Base-by-base conservation (phyloP, 2,797 vertebrate genomes). In the Chrysocyon brachyurus region DNA sequence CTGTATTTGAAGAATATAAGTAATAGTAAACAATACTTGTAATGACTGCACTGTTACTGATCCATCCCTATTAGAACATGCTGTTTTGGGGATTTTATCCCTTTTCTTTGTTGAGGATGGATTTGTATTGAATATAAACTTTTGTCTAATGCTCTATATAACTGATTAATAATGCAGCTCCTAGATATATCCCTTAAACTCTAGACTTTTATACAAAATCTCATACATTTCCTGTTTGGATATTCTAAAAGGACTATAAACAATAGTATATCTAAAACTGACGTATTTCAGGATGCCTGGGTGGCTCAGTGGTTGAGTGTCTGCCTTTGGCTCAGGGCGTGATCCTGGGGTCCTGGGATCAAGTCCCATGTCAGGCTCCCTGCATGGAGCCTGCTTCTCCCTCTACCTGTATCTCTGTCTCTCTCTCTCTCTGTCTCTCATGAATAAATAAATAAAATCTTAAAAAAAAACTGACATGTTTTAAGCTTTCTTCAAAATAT, bases 41-140 rank as follows among this genome's bases (percentile, higher is more conserved):
- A 70, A 24, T 40, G 83, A 64, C 6, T 90, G 1, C 16, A 56
- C 4, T 64, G 31, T 70, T 79, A 31, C 12, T 52, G n/a, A 40
- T 26, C 11, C 1, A 61, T 1, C 3, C 17, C 7, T 22, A 9
- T 1, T 14, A 84, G 21, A 73, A 1, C 2, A 63, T 49, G 2
- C 61, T 77, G 15, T 36, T 49, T 57, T 24, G 89, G 21, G 26
- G 40, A 9, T 54, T 73, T 59, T 73, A 2, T 8, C 11, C 3
- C 14, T 64, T 68, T 75, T 57, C 33, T 57, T 72, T 86, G 73
- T 64, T 89, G 49, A n/a, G n/a, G 28, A 21, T 61, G 5, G 11
- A 17, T 73, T 92, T 75, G 3, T 52, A 33, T 0, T 61, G 1
- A 63, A 19, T 6, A 63, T 85, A 72, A 73, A 16, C 14, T 79